These are phyloP conservation scores for Rhogogaster chlorosoma DNA, from an alignment of 2,888 invertebrate species.

Conservation along the genomic window DNA sequence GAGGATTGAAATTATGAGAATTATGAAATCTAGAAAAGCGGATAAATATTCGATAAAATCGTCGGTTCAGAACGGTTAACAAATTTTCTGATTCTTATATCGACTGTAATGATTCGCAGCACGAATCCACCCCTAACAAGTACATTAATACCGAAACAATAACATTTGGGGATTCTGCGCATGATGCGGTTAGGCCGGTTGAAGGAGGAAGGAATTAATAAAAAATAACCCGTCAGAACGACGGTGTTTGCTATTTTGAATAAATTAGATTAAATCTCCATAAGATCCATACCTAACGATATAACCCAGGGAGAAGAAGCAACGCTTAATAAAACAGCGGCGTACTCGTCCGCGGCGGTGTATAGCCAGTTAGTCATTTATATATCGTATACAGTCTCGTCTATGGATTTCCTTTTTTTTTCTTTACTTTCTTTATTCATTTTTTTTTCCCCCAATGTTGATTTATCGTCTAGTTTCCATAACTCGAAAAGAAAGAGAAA, in stretches of 20 bases:
- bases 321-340: constrained; percentile 35
- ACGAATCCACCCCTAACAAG: not conserved
- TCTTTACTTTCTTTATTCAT: not conserved
- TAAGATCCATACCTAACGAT: constrained; percentile 47
- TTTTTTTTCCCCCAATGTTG: not conserved
- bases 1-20: not conserved
- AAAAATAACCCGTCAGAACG: constrained; percentile 3
- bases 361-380: constrained; percentile 45
- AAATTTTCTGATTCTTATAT: not conserved
- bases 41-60: not conserved
- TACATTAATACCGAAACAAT: not conserved
- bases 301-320: constrained; percentile 20
- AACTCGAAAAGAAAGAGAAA: not conserved
- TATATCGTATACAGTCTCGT: not conserved
- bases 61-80: not conserved
- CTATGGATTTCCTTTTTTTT: not conserved
- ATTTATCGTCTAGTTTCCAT: not conserved
- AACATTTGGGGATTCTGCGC: not conserved
- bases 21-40: not conserved
- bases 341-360: not conserved
- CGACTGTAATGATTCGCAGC: not conserved
- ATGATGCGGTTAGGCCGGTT: not conserved
- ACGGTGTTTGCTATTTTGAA: constrained; percentile 48
- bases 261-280: constrained; percentile 51
- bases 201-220: constrained; percentile 3